Conservation (phyloP, 2,113 vertebrate genomes). For the Ursus arctos region DNA sequence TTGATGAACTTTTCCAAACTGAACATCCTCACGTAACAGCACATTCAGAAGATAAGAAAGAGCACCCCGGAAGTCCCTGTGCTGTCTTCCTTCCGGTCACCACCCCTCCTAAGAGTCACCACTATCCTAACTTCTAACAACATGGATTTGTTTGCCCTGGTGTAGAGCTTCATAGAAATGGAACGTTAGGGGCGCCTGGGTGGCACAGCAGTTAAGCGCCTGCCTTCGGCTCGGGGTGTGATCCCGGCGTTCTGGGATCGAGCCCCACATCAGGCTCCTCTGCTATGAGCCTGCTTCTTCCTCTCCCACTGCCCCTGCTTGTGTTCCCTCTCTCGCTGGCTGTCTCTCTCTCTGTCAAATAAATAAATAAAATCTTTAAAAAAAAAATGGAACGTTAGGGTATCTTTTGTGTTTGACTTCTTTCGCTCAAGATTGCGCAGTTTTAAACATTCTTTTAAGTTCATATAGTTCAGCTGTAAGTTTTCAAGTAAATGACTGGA, state of each 20-base stretch:
- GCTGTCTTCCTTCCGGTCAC: not conserved
- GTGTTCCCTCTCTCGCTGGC: too few species aligned
- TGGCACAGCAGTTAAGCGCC: too few species aligned
- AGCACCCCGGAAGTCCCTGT: not conserved
- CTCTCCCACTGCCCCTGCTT: too few species aligned
- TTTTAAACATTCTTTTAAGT: conserved; percentile 18
- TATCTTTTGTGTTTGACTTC: not conserved
- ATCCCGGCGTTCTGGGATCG: too few species aligned
- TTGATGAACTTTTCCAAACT: not conserved
- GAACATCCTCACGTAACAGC: not conserved
- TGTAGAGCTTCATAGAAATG: not conserved
- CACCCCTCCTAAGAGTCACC: not conserved
- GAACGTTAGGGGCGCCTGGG: not conserved
- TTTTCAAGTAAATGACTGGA: conserved; percentile 1
- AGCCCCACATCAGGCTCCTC: too few species aligned
- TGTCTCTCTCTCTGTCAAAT: too few species aligned
- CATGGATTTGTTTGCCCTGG: not conserved
- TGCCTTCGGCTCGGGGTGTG: too few species aligned
- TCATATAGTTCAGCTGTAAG: not conserved
- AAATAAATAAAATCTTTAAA: too few species aligned
- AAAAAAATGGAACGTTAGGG: not conserved
- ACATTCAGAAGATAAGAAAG: not conserved
- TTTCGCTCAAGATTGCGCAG: not conserved
- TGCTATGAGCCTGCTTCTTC: too few species aligned
- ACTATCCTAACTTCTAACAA: not conserved